Conservation (phyloP, 2,888 invertebrate species). For the Agapostemon virescens region DNA sequence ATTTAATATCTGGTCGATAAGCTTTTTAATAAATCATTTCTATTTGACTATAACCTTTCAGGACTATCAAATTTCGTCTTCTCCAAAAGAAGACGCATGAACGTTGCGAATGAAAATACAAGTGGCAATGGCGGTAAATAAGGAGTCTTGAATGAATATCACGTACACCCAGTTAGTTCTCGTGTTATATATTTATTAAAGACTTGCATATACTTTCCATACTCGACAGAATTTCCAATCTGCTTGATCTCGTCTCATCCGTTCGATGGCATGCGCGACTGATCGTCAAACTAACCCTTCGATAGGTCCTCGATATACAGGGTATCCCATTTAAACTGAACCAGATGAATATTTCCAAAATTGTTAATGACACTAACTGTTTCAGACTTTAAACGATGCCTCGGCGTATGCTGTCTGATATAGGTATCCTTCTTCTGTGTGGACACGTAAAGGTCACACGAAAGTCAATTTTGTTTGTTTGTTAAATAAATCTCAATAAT, state of each 20-base stretch:
- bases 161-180: not conserved
- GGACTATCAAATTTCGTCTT: not conserved
- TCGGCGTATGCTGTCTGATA: no score
- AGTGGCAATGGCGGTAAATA: not conserved
- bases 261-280: not conserved
- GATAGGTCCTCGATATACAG: not conserved
- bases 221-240: not conserved
- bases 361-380: no score
- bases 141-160: constrained; percentile 1
- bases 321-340: no score
- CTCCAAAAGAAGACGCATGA: not conserved
- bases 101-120: not conserved
- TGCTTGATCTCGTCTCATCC: not conserved
- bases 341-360: no score
- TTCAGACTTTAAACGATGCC: no score
- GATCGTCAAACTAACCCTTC: not conserved
- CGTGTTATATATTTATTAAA: constrained; percentile 12
- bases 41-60: not conserved
- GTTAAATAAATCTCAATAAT: no score
- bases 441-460: no score
- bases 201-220: constrained; percentile 14
- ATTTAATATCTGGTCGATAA: no score
- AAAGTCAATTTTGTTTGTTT: no score
- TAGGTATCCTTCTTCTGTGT: no score
- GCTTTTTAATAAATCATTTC: no score